A percentile compares a stretch with the other conserved stretches of the same genome.
Conservation (phyloP, 2,797 vertebrate species). For the Paedocypris micromegethes region DNA sequence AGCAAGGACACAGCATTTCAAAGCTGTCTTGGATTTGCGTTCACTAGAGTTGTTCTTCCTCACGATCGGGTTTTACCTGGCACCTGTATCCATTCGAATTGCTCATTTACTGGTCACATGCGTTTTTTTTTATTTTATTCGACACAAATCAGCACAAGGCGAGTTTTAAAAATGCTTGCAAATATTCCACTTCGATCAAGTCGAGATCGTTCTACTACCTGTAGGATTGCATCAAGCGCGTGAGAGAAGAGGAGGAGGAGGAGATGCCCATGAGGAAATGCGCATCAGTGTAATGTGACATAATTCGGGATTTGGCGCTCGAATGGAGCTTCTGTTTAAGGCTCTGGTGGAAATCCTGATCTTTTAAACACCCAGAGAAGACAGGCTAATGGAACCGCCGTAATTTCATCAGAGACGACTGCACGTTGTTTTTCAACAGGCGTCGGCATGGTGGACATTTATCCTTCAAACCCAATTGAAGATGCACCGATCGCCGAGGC, state of each 20-base stretch:
- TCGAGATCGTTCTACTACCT: slow-evolving; percentile 42
- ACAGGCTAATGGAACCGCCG: slow-evolving; percentile 17
- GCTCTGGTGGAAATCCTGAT: neutral
- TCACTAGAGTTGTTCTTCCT: neutral
- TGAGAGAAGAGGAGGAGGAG: slow-evolving; percentile 2
- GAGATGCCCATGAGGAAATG: slow-evolving; percentile 23
- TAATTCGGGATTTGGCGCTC: neutral
- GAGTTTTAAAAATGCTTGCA: slow-evolving; percentile 4
- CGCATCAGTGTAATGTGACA: slow-evolving; percentile 28
- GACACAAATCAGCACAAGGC: slow-evolving; percentile 9
- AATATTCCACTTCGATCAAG: slow-evolving; percentile 11
- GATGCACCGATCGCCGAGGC: slow-evolving; percentile 9
- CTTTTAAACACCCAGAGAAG: neutral
- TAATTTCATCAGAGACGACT: slow-evolving; percentile 23
- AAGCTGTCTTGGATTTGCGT: slow-evolving; percentile 2
- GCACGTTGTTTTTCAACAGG: slow-evolving; percentile 25
- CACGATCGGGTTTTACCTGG: no score
- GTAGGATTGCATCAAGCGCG: slow-evolving; percentile 44
- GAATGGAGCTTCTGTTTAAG: neutral
- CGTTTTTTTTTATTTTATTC: slow-evolving; percentile 1
- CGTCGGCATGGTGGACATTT: slow-evolving; percentile 15
- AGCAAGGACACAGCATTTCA: slow-evolving; percentile 9
- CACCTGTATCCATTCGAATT: no score
- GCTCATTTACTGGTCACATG: neutral
- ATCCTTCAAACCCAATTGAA: slow-evolving; percentile 26